Percentiles rank a stretch among this genome's conserved stretches.
Conservation (phyloP, 2,797 vertebrate species). For the Taeniopygia guttata region DNA sequence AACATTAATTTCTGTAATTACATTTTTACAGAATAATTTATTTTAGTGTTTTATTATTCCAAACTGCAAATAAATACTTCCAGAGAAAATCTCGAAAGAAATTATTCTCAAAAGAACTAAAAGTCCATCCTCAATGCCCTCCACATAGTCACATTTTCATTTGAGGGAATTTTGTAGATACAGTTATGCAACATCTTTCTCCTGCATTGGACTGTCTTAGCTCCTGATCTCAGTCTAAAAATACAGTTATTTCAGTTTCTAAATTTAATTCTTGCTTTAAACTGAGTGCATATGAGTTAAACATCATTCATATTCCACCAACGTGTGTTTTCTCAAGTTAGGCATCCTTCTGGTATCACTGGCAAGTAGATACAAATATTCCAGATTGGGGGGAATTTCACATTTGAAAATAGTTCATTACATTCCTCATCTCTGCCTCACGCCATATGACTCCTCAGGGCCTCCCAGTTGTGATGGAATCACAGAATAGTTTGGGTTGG, state of each 20-base stretch:
- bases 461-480: neutral
- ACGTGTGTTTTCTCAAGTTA: neutral
- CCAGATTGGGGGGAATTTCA: neutral
- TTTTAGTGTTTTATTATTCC: neutral
- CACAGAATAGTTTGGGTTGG: neutral
- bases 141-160: neutral
- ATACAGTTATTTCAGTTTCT: neutral
- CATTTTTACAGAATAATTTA: neutral
- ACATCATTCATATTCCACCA: neutral
- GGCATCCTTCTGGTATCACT: neutral
- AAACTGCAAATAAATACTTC: neutral
- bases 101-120: neutral
- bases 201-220: neutral
- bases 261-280: neutral
- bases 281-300: neutral
- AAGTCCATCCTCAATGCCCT: neutral
- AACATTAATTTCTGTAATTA: neutral
- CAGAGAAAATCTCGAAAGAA: neutral
- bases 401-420: neutral
- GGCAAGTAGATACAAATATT: neutral
- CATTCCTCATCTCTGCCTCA: neutral
- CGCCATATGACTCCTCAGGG: neutral
- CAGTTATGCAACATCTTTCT: neutral
- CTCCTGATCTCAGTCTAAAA: neutral
- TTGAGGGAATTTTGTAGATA: neutral